Percentiles rank a stretch among this genome's conserved stretches.
Evolutionary conservation across 1,140 invertebrate species (phyloP).

Genomic region (Ridgeia piscesae): DNA sequence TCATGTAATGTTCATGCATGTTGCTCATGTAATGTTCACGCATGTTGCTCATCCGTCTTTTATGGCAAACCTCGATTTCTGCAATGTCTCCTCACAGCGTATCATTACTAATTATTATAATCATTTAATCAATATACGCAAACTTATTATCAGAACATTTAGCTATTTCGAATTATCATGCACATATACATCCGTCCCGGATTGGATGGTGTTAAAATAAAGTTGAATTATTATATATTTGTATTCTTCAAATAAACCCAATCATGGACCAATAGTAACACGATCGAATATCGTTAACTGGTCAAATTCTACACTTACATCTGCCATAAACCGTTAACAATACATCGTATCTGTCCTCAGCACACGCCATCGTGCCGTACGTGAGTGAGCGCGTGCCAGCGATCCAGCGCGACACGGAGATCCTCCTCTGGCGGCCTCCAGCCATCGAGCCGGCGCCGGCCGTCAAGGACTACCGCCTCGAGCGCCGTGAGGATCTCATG

Average conservation of each 20-base stretch:
- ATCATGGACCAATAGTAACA: neutral
- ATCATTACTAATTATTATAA: too few species aligned
- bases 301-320: neutral
- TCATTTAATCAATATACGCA: too few species aligned
- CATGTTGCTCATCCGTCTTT: too few species aligned
- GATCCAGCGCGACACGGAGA: conserved; percentile 65
- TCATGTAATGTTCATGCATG: too few species aligned
- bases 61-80: too few species aligned
- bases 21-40: too few species aligned
- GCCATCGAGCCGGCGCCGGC: conserved; percentile 76
- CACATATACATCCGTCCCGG: too few species aligned
- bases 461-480: conserved; percentile 67
- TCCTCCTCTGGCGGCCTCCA: conserved; percentile 86
- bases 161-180: too few species aligned
- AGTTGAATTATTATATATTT: neutral
- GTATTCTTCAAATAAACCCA: neutral
- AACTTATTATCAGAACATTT: too few species aligned
- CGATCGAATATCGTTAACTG: neutral
- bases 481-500: conserved; percentile 44
- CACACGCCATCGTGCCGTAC: neutral
- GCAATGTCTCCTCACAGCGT: too few species aligned
- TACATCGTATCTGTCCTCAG: neutral
- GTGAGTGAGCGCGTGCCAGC: neutral
- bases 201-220: too few species aligned
- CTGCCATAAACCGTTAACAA: neutral